phyloP scores from a whole-genome alignment of 2,113 vertebrate species.

The Mastomys coucha region DNA sequence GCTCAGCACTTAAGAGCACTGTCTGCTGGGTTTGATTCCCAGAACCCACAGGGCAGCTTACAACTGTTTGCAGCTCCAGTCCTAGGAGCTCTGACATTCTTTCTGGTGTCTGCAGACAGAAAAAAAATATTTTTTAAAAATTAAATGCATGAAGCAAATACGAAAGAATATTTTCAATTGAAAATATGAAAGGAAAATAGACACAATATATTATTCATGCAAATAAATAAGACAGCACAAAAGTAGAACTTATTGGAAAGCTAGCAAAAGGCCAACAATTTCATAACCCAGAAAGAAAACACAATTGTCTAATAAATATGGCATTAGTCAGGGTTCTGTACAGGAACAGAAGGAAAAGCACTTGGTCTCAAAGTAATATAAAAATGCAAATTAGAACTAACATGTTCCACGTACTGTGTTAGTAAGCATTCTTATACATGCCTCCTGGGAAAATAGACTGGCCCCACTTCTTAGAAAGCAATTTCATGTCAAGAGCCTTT shows the following conservation, averaged over 20 bases:
- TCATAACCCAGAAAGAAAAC: conserved; percentile 45
- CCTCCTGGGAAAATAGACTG: conserved; percentile 20
- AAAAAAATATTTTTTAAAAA: not conserved
- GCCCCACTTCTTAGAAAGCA: conserved; percentile 54
- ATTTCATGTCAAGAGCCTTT: conserved; percentile 54
- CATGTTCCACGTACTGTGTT: conserved; percentile 43
- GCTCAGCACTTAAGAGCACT: not conserved
- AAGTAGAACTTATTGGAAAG: conserved; percentile 28
- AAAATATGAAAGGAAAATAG: conserved; percentile 35
- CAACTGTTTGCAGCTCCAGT: not conserved
- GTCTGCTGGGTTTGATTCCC: not conserved
- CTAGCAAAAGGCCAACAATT: not conserved
- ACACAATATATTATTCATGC: not conserved
- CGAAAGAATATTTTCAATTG: conserved; percentile 32
- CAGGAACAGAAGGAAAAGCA: not conserved
- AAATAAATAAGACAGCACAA: conserved; percentile 43
- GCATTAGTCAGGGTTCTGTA: not conserved
- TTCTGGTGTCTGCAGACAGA: not conserved
- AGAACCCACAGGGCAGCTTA: not conserved
- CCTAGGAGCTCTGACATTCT: not conserved
- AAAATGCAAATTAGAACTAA: conserved; percentile 62
- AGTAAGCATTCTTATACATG: not conserved
- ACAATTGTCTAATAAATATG: conserved; percentile 34
- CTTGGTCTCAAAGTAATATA: conserved; percentile 21
- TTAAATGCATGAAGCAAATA: conserved; percentile 7